Conservation (phyloP, 2,888 invertebrate species). For the Lamellibrachia columna region DNA sequence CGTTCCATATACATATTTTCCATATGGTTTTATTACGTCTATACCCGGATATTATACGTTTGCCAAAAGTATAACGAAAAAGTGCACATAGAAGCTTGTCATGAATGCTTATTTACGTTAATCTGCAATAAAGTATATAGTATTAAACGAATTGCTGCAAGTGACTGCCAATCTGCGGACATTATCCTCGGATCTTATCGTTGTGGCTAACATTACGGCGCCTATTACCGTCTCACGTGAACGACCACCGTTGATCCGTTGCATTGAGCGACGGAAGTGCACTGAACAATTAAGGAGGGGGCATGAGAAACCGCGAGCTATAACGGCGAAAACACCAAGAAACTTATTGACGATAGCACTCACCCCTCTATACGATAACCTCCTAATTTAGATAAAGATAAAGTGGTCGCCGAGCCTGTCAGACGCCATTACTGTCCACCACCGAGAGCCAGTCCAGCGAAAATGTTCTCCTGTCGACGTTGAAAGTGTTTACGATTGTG, state of each 20-base stretch:
- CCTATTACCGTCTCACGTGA: neutral
- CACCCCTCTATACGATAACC: neutral
- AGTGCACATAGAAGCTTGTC: neutral
- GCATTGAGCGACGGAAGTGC: neutral
- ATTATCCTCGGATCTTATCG: neutral
- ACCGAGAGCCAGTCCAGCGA: neutral
- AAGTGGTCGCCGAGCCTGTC: neutral
- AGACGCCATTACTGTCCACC: neutral
- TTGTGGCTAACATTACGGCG: neutral
- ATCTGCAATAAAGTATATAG: neutral
- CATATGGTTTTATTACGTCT: neutral
- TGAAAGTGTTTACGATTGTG: neutral
- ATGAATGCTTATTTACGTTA: neutral
- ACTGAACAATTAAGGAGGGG: neutral
- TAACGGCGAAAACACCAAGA: neutral
- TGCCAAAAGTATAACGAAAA: neutral
- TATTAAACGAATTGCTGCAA: neutral
- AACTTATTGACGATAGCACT: neutral
- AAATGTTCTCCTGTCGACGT: neutral
- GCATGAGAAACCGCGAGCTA: neutral
- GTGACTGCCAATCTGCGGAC: neutral
- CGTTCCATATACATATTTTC: too few species aligned
- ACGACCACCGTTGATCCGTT: neutral
- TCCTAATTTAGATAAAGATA: conserved; percentile 6
- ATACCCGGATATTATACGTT: neutral